Conservation (phyloP, 1,140 invertebrate species). For the Eubasilissa regina region DNA sequence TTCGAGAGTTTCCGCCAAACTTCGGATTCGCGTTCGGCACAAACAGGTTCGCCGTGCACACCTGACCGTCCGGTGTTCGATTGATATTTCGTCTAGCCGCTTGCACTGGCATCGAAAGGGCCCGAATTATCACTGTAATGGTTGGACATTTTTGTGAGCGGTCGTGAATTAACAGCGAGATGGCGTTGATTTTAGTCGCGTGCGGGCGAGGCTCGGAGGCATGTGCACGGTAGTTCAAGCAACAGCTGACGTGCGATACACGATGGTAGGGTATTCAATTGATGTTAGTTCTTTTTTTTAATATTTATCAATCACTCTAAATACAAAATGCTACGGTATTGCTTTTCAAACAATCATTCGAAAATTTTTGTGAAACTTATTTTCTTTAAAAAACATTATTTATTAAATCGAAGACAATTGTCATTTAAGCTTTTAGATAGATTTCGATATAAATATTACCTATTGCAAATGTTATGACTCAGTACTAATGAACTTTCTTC, state of each 20-base stretch:
- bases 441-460: too few species aligned
- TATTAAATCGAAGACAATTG: too few species aligned
- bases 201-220: neutral
- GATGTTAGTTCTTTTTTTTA: constrained; percentile 1
- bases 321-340: too few species aligned
- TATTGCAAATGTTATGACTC: too few species aligned
- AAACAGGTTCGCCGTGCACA: constrained; percentile 10
- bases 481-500: too few species aligned
- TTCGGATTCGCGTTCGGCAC: constrained; percentile 30
- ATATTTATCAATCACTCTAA: too few species aligned
- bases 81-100: neutral
- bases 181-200: neutral
- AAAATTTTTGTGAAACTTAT: too few species aligned
- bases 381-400: too few species aligned
- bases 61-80: constrained; percentile 3
- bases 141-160: neutral
- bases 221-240: constrained; percentile 1
- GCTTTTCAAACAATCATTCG: too few species aligned
- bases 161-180: neutral
- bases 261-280: constrained; percentile 23
- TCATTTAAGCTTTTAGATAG: too few species aligned
- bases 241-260: constrained; percentile 37
- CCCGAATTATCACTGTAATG: neutral
- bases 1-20: constrained; percentile 23
- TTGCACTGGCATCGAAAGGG: neutral